phyloP scores from a whole-genome alignment of 2,797 vertebrate genomes.

The Coregonus sp. region DNA sequence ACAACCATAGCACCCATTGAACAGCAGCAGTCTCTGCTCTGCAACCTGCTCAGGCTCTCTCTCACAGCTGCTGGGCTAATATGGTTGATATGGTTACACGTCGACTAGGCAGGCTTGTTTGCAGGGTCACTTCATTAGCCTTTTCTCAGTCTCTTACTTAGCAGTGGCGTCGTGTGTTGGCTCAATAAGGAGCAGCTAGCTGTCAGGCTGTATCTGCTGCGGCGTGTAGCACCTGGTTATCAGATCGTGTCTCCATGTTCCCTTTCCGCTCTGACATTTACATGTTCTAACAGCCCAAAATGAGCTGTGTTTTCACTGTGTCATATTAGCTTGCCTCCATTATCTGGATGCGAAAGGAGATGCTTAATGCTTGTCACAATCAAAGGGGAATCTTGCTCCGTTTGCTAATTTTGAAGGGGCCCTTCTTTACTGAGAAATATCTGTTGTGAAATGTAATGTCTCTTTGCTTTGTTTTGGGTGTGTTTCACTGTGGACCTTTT shows the following conservation, averaged over 20 bases:
- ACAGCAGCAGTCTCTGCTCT: constrained; percentile 25
- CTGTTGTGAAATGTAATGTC: neutral
- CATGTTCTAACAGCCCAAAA: neutral
- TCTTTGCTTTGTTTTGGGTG: neutral
- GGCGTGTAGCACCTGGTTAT: neutral
- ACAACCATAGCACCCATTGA: constrained; percentile 1
- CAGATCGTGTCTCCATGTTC: neutral
- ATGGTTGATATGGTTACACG: constrained; percentile 49
- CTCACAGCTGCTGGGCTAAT: neutral
- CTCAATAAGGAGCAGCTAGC: neutral
- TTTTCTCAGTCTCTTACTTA: constrained; percentile 23
- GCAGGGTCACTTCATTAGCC: constrained; percentile 47
- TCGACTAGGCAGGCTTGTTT: constrained; percentile 41
- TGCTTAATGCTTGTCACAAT: neutral
- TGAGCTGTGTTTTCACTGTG: neutral
- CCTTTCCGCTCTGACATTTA: neutral
- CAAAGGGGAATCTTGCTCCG: neutral
- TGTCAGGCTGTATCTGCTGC: neutral
- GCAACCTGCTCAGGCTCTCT: constrained; percentile 16
- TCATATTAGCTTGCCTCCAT: neutral
- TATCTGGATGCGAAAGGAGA: neutral
- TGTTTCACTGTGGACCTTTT: neutral
- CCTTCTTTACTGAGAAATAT: neutral
- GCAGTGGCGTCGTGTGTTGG: neutral
- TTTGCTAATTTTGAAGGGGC: neutral